phyloP scores from a whole-genome alignment of 2,888 invertebrate genomes.

The Drosophila anomalipes region DNA sequence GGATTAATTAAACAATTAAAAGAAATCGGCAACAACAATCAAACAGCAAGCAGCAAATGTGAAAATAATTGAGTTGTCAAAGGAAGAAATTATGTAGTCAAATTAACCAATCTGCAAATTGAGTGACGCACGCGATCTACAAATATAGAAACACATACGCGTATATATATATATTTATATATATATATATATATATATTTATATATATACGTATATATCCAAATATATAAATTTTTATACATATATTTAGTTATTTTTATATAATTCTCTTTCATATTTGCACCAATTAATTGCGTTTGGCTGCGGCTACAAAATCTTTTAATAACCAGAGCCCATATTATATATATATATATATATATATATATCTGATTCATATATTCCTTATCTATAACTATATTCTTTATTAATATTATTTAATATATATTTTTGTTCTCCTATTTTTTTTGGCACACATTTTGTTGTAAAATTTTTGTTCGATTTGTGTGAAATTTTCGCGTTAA shows the following conservation, averaged over 20 bases:
- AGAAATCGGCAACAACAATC: constrained; percentile 25
- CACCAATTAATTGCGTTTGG: constrained; percentile 47
- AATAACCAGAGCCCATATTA: constrained; percentile 24
- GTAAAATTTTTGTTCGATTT: constrained; percentile 1
- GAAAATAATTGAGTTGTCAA: constrained; percentile 19
- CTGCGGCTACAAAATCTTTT: constrained; percentile 36
- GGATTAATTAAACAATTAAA: constrained; percentile 75
- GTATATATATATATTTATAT: constrained; percentile 2
- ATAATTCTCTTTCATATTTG: constrained; percentile 54
- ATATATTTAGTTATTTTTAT: constrained; percentile 41
- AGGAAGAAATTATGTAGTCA: constrained; percentile 40
- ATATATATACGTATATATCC: constrained; percentile 8
- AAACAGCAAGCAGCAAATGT: constrained; percentile 25
- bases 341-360: not conserved
- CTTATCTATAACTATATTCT: not conserved
- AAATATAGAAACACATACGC: constrained; percentile 42
- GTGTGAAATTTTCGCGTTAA: constrained; percentile 6
- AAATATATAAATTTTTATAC: not conserved
- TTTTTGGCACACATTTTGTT: constrained; percentile 5
- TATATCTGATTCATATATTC: not conserved
- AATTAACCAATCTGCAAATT: constrained; percentile 37
- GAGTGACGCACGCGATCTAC: constrained; percentile 45
- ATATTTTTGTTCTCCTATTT: not conserved
- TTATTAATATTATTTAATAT: not conserved
- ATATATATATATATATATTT: not conserved